Conservation (phyloP, 2,888 invertebrate species). For the Ochlodes sylvanus region DNA sequence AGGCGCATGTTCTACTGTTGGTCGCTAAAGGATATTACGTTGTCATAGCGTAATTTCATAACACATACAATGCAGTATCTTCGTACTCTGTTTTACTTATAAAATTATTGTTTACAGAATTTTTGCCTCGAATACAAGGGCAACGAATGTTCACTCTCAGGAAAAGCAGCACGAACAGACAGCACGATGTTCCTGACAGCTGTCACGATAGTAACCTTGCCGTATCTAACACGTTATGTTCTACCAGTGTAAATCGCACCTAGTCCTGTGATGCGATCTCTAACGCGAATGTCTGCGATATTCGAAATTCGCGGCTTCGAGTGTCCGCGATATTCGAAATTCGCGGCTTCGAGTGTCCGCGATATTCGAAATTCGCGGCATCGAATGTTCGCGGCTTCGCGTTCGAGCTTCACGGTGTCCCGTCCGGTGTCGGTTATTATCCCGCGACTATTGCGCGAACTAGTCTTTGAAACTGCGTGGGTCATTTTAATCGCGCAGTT, state of each 20-base stretch:
- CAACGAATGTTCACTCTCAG: slow-evolving; percentile 66
- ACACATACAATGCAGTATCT: no score
- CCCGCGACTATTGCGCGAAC: background rate
- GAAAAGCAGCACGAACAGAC: slow-evolving; percentile 50
- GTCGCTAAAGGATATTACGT: no score
- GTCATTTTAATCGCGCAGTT: slow-evolving; percentile 1
- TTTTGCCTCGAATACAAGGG: slow-evolving; percentile 77
- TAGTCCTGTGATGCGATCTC: background rate
- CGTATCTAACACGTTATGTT: slow-evolving; percentile 48
- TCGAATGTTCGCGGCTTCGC: no score
- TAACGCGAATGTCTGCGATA: background rate
- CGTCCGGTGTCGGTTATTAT: no score
- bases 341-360: no score
- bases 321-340: no score
- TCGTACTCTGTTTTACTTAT: background rate
- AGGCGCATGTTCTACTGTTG: no score
- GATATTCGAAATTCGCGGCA: no score
- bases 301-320: no score
- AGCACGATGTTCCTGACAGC: slow-evolving; percentile 55
- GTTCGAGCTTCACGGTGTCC: no score
- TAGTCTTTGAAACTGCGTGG: background rate
- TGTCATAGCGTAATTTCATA: no score
- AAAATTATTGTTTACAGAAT: slow-evolving; percentile 60
- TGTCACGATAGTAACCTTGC: slow-evolving; percentile 52
- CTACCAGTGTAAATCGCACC: slow-evolving; percentile 53